A percentile compares a stretch with the other conserved stretches of the same genome.
These are phyloP conservation scores for Enteromius mattozi DNA, from an alignment of 2,797 vertebrate species.

Conservation along the genomic window DNA sequence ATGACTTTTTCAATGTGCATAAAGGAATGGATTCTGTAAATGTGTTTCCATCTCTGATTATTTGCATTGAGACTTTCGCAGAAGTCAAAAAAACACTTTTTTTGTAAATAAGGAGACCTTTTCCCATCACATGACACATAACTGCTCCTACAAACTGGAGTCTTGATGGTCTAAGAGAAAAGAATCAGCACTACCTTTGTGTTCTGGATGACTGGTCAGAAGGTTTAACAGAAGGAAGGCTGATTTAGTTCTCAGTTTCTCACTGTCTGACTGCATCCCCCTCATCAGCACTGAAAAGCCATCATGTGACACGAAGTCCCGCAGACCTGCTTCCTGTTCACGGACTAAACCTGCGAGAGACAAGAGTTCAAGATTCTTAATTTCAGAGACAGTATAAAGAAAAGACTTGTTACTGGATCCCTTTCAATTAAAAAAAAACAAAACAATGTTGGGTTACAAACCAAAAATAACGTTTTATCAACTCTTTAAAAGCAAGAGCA, in stretches of 20 bases:
- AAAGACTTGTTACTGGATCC: background rate
- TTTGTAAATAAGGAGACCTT: background rate
- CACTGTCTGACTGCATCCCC: slow-evolving; percentile 86
- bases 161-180: too few relatives aligned
- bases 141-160: background rate
- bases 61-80: too few relatives aligned
- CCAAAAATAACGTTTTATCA: background rate
- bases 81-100: background rate
- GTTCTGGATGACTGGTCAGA: slow-evolving; percentile 83
- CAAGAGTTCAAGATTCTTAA: background rate
- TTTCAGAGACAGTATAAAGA: background rate
- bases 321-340: slow-evolving; percentile 86
- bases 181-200: slow-evolving; percentile 79
- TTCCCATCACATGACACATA: background rate
- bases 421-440: background rate
- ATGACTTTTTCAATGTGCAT: too few relatives aligned
- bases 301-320: slow-evolving; percentile 83
- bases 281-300: slow-evolving; percentile 91
- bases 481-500: background rate
- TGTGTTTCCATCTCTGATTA: too few relatives aligned
- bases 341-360: slow-evolving; percentile 84
- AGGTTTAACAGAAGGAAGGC: slow-evolving; percentile 90
- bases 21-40: too few relatives aligned
- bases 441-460: background rate
- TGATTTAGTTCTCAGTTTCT: slow-evolving; percentile 88